Conservation (phyloP, 2,888 invertebrate genomes). For the Lepidochrysops patricia region DNA sequence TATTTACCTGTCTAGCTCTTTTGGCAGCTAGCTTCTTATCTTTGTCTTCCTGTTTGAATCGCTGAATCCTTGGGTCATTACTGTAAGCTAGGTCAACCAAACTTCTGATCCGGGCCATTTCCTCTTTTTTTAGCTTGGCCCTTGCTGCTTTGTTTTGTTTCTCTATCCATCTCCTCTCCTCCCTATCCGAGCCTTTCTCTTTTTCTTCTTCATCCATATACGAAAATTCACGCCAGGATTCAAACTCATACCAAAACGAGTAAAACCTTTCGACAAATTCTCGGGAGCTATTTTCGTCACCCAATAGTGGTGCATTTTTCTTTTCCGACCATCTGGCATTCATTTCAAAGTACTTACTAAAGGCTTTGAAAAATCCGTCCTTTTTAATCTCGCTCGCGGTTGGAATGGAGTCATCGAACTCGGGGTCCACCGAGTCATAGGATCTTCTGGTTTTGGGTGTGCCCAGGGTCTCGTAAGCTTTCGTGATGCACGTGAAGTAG, state of each 20-base stretch:
- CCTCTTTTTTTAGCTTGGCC: slow-evolving; percentile 96
- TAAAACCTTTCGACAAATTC: slow-evolving; percentile 95
- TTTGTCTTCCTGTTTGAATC: slow-evolving; percentile 95
- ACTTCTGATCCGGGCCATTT: slow-evolving; percentile 91
- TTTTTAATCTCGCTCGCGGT: slow-evolving; percentile 82
- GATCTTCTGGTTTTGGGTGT: slow-evolving; percentile 87
- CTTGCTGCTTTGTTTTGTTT: slow-evolving; percentile 96
- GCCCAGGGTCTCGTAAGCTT: slow-evolving; percentile 94
- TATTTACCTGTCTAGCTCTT: slow-evolving; percentile 81
- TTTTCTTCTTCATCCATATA: slow-evolving; percentile 99
- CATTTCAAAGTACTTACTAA: slow-evolving; percentile 80
- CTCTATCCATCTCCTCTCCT: slow-evolving; percentile 98
- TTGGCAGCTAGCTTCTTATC: slow-evolving; percentile 92
- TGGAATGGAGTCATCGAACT: slow-evolving; percentile 92
- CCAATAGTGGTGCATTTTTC: slow-evolving; percentile 88
- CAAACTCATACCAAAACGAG: slow-evolving; percentile 98
- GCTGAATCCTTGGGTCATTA: slow-evolving; percentile 93
- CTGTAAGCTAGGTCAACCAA: slow-evolving; percentile 96
- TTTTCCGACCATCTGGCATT: slow-evolving; percentile 95
- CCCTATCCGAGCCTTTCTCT: slow-evolving; percentile 96
- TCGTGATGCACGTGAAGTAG: slow-evolving; percentile 98
- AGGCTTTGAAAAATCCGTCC: slow-evolving; percentile 82
- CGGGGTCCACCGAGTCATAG: slow-evolving; percentile 97
- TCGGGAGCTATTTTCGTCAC: slow-evolving; percentile 82
- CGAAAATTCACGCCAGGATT: slow-evolving; percentile 99